Conservation (phyloP, 1,140 invertebrate species). For the Trichonephila clavata region DNA sequence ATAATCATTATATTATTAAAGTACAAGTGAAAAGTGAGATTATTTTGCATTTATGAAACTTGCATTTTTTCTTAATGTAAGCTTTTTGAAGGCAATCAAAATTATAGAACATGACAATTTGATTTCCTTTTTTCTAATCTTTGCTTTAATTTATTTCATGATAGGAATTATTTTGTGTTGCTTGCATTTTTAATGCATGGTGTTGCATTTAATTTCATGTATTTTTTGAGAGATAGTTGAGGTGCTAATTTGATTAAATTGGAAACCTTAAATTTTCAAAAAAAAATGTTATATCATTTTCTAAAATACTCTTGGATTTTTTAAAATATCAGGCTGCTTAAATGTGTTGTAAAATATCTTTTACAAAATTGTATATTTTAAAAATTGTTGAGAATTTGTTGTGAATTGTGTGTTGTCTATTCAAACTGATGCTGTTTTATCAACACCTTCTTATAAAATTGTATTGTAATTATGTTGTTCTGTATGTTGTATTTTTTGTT, state of each 20-base stretch:
- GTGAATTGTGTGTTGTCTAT: neutral
- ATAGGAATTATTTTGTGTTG: neutral
- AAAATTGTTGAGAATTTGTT: neutral
- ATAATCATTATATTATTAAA: neutral
- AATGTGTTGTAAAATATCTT: neutral
- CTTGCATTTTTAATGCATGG: neutral
- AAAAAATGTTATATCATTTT: neutral
- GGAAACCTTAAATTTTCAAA: neutral
- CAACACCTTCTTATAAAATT: neutral
- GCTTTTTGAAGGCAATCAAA: neutral
- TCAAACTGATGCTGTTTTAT: neutral
- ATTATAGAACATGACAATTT: neutral
- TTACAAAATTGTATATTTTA: neutral
- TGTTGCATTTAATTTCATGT: neutral
- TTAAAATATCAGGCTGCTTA: neutral
- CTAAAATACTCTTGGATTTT: neutral
- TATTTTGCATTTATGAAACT: conserved; percentile 15
- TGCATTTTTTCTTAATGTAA: neutral
- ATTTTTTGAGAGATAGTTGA: neutral
- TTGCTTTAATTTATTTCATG: neutral
- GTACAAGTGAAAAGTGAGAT: neutral
- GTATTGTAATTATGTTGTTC: neutral
- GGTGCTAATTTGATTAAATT: neutral
- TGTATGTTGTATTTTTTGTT: neutral
- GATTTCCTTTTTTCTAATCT: neutral